phyloP scores from a whole-genome alignment of 2,888 invertebrate species.

The Antheraea assamensis region DNA sequence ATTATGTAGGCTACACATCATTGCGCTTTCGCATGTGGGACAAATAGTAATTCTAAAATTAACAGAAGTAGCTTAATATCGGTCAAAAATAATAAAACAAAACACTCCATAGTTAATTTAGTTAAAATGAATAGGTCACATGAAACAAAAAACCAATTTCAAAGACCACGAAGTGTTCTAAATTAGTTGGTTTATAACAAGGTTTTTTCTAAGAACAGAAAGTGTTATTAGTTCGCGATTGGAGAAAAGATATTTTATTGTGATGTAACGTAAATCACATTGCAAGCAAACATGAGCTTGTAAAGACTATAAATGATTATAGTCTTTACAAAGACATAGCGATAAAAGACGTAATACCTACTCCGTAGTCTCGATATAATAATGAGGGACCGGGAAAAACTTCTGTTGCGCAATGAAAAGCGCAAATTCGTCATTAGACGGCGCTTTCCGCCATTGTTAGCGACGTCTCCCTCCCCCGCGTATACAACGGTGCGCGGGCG shows the following conservation, averaged over 20 bases:
- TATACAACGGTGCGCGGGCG: constrained; percentile 38
- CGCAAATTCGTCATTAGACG: constrained; percentile 83
- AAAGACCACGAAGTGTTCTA: no score
- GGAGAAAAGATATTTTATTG: constrained; percentile 22
- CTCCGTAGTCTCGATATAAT: constrained; percentile 78
- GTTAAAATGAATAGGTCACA: no score
- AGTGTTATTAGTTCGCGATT: background rate
- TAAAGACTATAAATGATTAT: no score
- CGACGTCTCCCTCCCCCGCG: constrained; percentile 52
- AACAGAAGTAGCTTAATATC: no score
- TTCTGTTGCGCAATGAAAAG: constrained; percentile 82
- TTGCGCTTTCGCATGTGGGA: no score
- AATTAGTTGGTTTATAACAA: no score
- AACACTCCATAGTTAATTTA: no score
- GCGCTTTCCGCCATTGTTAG: constrained; percentile 80
- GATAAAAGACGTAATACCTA: constrained; percentile 71
- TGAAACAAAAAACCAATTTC: background rate
- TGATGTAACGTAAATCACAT: constrained; percentile 49
- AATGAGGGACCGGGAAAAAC: constrained; percentile 81
- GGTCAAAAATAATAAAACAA: no score
- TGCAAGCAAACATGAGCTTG: no score
- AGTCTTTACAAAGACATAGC: constrained; percentile 61
- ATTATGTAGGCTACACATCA: no score
- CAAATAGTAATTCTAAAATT: no score
- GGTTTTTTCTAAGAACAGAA: background rate